Conservation (phyloP, 2,797 vertebrate species). For the Micromesistius poutassou region DNA sequence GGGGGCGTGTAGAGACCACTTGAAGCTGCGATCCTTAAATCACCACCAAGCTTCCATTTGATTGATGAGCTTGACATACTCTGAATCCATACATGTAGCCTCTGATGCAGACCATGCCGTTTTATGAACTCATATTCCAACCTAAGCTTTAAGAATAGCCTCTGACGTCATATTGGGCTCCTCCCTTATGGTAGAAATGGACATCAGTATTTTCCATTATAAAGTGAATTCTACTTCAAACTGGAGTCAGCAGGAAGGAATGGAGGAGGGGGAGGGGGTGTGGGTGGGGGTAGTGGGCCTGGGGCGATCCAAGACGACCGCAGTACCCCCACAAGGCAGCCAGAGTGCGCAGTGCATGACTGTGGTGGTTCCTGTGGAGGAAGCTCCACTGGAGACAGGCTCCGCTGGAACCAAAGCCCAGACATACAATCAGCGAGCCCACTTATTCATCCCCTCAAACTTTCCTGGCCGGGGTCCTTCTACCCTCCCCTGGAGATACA, state of each 20-base stretch:
- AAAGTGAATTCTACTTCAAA: not conserved
- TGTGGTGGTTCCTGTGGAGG: slow-evolving; percentile 45
- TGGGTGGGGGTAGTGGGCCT: not conserved
- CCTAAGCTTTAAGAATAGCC: not conserved
- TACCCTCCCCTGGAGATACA: slow-evolving; percentile 35
- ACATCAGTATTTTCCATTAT: not conserved
- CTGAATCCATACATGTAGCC: no score
- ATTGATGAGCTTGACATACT: no score
- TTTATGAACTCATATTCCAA: not conserved
- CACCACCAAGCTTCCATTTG: no score
- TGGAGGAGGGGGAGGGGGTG: not conserved
- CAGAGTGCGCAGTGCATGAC: slow-evolving; percentile 32
- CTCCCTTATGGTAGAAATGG: not conserved
- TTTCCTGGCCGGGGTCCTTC: slow-evolving; percentile 52
- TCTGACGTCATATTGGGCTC: no score
- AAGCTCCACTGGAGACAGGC: slow-evolving; percentile 40
- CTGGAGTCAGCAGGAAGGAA: slow-evolving; percentile 14
- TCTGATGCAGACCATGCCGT: no score
- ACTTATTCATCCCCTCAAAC: slow-evolving; percentile 52
- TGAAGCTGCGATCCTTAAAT: no score
- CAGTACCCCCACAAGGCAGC: slow-evolving; percentile 28
- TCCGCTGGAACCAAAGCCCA: slow-evolving; percentile 55
- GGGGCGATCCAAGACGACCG: slow-evolving; percentile 28
- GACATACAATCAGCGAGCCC: slow-evolving; percentile 60
- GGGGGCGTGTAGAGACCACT: no score